Base-by-base conservation (phyloP, 2,888 invertebrate species). In the Drosophila cognata region DNA sequence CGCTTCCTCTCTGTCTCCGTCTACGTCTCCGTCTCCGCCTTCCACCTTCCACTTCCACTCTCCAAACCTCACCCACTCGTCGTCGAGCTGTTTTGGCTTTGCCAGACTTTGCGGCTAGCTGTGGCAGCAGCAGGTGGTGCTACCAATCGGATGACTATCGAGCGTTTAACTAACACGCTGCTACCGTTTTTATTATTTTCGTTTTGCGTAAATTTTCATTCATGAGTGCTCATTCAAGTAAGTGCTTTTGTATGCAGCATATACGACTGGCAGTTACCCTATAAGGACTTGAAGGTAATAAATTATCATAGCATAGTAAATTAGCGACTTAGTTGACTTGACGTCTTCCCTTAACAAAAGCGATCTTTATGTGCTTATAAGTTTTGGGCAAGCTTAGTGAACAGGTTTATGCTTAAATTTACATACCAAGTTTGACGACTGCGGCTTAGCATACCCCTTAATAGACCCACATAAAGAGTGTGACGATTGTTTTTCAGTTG, bases 71-170 rank as follows among this genome's bases (percentile, higher is more conserved):
- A 56, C 56, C 56, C 56, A 56, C 56, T 56, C 41, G 56, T 56
- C 38, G 8, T 29, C 13, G 38, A n/a, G 21, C 33, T n/a, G 38
- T 53, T 66, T 62, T 61, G 80, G 58, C 82, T 63, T 66, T 41
- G 83, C 82, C 75, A 85, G 85, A 85, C 85, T 87, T 83, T 66
- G 75, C 76, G 85, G 87, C 85, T 87, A 59, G 71, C 61, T 38
- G 52, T 51, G 62, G 16, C 57, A 41, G 16, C 57, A 41, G 57
- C 57, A 41, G 57, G 41, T 57, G 71, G 57, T 52, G 38, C 51
- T 51, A 62, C 65, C 72, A 61, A 78, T 69, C 68, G 60, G 68
- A 69, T 76, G 79, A 79, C 79, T 79, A 82, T 75, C 82, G 76
- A 76, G 62, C 81, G 73, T 81, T 82, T 82, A 82, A 81, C 82